phyloP scores from a whole-genome alignment of 2,888 invertebrate genomes.

The Nineta flava region DNA sequence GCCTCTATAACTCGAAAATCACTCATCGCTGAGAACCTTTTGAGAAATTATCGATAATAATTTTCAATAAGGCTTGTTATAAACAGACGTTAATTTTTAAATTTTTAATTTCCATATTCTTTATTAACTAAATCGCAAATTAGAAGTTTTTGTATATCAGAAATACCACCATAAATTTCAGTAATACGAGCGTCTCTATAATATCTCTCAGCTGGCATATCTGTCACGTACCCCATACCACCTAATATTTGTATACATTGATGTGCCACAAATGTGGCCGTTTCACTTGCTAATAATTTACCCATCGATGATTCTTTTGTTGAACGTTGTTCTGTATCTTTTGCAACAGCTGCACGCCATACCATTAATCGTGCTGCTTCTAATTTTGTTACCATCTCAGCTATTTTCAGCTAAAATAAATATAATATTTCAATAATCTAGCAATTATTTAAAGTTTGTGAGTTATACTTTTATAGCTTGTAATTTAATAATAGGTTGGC shows the following conservation, averaged over 20 bases:
- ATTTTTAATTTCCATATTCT: conserved; percentile 36
- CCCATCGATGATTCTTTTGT: conserved; percentile 61
- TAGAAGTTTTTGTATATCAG: conserved; percentile 56
- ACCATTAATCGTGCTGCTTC: conserved; percentile 53
- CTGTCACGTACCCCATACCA: conserved; percentile 51
- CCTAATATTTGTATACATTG: conserved; percentile 61
- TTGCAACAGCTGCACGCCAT: conserved; percentile 49
- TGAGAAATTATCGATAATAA: too few relatives aligned
- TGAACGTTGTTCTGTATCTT: conserved; percentile 32
- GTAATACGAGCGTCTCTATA: conserved; percentile 65
- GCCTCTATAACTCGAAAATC: too few relatives aligned
- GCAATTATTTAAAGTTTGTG: neutral
- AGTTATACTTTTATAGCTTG: conserved; percentile 47
- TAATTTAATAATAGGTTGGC: conserved; percentile 43
- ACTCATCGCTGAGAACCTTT: too few relatives aligned
- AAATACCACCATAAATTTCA: conserved; percentile 67
- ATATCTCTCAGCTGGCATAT: conserved; percentile 57
- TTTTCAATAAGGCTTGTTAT: too few relatives aligned
- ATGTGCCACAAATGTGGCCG: conserved; percentile 50
- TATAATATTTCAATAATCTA: neutral
- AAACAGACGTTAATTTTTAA: neutral
- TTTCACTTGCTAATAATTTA: conserved; percentile 53
- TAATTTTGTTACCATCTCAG: conserved; percentile 52
- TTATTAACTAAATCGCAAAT: conserved; percentile 72
- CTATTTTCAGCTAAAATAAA: conserved; percentile 36